Evolutionary conservation across 2,113 vertebrate species (phyloP).

Genomic region (Amazona vittata): DNA sequence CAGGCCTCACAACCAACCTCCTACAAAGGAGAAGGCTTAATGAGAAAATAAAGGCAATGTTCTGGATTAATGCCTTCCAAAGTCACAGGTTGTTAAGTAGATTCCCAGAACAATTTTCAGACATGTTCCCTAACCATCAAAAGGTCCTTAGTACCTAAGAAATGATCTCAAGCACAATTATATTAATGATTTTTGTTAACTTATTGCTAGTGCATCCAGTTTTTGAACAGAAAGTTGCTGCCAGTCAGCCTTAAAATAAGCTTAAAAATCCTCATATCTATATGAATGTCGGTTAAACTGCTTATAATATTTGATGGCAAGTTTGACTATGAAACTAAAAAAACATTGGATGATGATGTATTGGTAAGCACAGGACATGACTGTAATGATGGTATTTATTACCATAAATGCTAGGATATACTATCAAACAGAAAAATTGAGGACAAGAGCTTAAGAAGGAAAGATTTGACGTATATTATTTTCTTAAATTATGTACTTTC

Average conservation of each 20-base stretch:
- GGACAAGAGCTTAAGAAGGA: neutral
- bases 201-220: neutral
- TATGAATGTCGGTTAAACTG: conserved; percentile 12
- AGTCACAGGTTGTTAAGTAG: conserved; percentile 27
- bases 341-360: neutral
- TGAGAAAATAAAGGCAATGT: conserved; percentile 29
- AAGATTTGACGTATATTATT: neutral
- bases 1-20: neutral
- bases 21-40: conserved; percentile 6
- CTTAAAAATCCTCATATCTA: conserved; percentile 7
- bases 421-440: neutral
- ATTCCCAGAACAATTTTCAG: conserved; percentile 37
- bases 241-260: conserved; percentile 47
- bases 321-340: neutral
- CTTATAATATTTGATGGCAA: conserved; percentile 10
- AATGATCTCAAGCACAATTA: conserved; percentile 15
- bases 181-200: conserved; percentile 47
- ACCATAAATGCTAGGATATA: neutral
- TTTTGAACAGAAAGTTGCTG: conserved; percentile 22
- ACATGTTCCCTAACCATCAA: conserved; percentile 19
- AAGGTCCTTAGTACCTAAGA: conserved; percentile 37
- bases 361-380: neutral
- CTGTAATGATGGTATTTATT: neutral
- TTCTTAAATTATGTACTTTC: neutral
- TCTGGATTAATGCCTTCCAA: conserved; percentile 50